Evolutionary conservation across 2,888 invertebrate genomes (phyloP).

Genomic region (Aelia acuminata): DNA sequence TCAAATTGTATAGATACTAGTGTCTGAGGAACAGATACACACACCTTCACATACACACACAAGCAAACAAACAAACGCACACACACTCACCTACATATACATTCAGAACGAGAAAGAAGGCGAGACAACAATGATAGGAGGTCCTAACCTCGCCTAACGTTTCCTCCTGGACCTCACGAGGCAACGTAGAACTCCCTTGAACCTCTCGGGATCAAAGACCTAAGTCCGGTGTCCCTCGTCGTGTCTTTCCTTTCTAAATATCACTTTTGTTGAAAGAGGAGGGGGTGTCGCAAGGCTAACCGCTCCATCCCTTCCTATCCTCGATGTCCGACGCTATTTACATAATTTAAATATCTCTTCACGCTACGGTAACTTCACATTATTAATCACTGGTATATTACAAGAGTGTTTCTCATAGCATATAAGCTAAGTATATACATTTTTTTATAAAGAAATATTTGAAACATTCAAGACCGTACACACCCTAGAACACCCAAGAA

Average conservation of each 20-base stretch:
- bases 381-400: too few relatives aligned
- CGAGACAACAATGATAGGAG: background rate
- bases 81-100: background rate
- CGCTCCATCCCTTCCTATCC: slow-evolving; percentile 24
- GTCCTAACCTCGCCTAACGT: slow-evolving; percentile 40
- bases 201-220: slow-evolving; percentile 28
- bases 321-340: background rate
- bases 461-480: too few relatives aligned
- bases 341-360: slow-evolving; percentile 9
- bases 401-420: too few relatives aligned
- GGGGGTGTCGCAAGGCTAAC: slow-evolving; percentile 47
- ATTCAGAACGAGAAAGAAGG: background rate
- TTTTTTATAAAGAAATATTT: too few relatives aligned
- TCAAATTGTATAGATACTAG: too few relatives aligned
- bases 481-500: too few relatives aligned
- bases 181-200: slow-evolving; percentile 31
- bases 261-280: slow-evolving; percentile 32
- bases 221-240: slow-evolving; percentile 9
- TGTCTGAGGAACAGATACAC: too few relatives aligned
- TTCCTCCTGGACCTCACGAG: background rate
- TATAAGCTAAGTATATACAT: too few relatives aligned
- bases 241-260: slow-evolving; percentile 39
- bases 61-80: too few relatives aligned
- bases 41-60: too few relatives aligned
- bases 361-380: background rate